Evolutionary conservation across 2,113 vertebrate species (phyloP), one percentile per base, ranked within the genome.

Genomic region (Xenopus laevis): DNA sequence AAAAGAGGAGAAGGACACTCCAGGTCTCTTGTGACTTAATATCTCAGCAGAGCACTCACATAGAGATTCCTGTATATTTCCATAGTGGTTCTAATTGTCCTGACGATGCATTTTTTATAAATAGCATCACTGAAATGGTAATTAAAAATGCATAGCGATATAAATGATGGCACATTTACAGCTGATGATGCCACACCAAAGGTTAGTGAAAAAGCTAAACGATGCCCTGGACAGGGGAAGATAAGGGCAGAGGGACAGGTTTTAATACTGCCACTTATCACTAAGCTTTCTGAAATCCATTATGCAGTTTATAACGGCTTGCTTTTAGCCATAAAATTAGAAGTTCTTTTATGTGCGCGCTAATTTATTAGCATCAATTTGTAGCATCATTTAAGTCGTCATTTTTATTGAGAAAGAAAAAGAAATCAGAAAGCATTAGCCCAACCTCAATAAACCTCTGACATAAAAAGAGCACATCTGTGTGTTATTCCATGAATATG

Each of bases 351-450:
- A 84, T 79, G 80, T 88, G 79, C 17, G n/a, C 69, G 77, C 82
- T 87, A 83, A 89, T 88, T 89, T 85, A 91, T 88, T 86, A 86
- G 81, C 78, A 85, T 86, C 79, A 83, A 78, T 89, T 84, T 87
- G 59, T 86, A 83, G 81, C 81, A 84, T 80, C 15, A 0, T 82
- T 87, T 86, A 82, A 87, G 82, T 77, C 65, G 74, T 68, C 73
- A 69, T 76, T 69, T 76, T 69, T 69, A 76, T 76, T 79, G 78
- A 80, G 66, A 76, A 83, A 67, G 55, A 67, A 59, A 55, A 67
- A 81, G 60, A 45, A 80, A 78, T 23, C 79, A 83, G 65, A 80
- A 81, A 84, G 82, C 78, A 83, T 86, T 84, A 85, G 63, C 6
- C 15, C 20, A 81, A 74, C 66, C 68, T 86, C 73, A 79, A 85